Evolutionary conservation across 2,797 vertebrate genomes (phyloP).

Genomic region (Stomatorhinus walkeri): DNA sequence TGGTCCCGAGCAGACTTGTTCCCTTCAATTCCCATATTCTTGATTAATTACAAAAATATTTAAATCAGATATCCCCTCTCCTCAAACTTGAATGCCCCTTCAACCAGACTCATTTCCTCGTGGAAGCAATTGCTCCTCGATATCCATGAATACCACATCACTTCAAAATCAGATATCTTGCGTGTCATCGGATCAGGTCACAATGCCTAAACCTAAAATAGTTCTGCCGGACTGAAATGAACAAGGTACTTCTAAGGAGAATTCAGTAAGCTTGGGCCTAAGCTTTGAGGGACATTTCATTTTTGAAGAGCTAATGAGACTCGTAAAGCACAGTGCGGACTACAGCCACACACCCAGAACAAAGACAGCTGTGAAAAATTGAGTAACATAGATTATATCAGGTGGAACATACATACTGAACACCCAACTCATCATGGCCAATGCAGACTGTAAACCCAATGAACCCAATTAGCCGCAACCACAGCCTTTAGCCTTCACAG

Average conservation of each 20-base stretch:
- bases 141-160: background rate
- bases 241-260: background rate
- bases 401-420: background rate
- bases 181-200: background rate
- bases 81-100: background rate
- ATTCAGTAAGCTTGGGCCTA: background rate
- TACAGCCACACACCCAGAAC: background rate
- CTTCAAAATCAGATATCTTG: background rate
- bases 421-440: background rate
- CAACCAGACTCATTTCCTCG: background rate
- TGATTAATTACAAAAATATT: background rate
- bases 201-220: background rate
- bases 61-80: background rate
- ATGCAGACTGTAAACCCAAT: background rate
- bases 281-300: background rate
- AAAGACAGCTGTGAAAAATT: background rate
- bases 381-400: background rate
- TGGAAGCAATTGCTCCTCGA: background rate
- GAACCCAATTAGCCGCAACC: background rate
- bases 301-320: background rate
- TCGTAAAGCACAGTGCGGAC: background rate
- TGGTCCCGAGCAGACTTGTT: too few species aligned
- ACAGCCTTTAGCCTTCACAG: conserved; percentile 6
- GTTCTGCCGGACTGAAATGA: background rate
- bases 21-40: too few species aligned